Base-by-base conservation (phyloP, 2,113 vertebrate genomes). In the Labeo catla region DNA sequence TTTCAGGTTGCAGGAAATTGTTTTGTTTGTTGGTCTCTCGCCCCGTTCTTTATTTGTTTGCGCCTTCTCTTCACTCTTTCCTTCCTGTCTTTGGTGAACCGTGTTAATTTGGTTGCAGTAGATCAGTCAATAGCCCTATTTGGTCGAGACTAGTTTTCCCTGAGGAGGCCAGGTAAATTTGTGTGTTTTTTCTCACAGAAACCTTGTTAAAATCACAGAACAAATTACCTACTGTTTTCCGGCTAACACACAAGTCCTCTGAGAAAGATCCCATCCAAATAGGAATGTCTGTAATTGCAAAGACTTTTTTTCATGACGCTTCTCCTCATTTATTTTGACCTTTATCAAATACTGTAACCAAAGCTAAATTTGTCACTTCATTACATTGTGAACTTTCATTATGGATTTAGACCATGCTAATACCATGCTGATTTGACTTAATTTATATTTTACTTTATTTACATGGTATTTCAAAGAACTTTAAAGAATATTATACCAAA, bases 91-190 rank as follows among this genome's bases (percentile, higher is more conserved):
- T 47, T 54, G 47, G 65, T 83, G 65, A 72, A 72, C 28, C 23
- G 0, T 82, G 80, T 82, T 83, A 36, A 83, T 83, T 83, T 66
- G 61, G 61, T 66, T 81, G n/a, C 23, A 82, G 36, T 80, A 45
- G 77, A n/a, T 61, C 77, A n/a, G 77, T 61, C 57, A 61, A 80
- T 80, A 80, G 28, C 28, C 19, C 77, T 59, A 23, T 80, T 80
- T 63, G 54, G 54, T 59, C 50, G 6, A 28, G 52, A 23, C 16
- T 80, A 45, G 16, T 61, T 80, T 80, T 61, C 54, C 74, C 49
- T 54, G 74, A 54, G 74, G 49, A 54, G 15, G 74, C 23, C 23
- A 54, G 49, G 74, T 36, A 54, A 19, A 77, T 77, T 19, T 54
- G 23, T 76, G 47, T 77, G 76, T 54, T 50, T 54, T 77, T 50